Evolutionary conservation across 2,113 vertebrate genomes (phyloP).

Genomic region (Prunella fulvescens): DNA sequence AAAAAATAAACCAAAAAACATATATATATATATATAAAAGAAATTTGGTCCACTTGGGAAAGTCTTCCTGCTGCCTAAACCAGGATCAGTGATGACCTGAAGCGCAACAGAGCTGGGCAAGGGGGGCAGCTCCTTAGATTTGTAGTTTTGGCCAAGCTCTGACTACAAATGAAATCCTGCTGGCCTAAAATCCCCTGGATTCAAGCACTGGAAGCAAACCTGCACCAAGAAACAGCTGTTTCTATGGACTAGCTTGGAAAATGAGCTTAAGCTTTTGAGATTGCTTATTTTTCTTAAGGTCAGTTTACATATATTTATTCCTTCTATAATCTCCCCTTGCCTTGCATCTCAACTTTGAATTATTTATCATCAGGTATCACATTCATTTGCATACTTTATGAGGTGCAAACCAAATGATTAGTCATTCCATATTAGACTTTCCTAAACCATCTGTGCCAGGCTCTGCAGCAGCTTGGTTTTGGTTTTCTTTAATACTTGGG

Average conservation of each 20-base stretch:
- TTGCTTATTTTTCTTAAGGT: neutral
- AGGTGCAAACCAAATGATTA: slow-evolving; percentile 40
- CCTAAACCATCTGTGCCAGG: neutral
- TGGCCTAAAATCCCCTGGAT: neutral
- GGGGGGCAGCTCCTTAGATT: neutral
- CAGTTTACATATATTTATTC: neutral
- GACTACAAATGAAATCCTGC: neutral
- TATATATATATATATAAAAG: neutral
- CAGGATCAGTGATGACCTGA: neutral
- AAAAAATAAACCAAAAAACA: neutral
- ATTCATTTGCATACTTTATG: slow-evolving; percentile 54
- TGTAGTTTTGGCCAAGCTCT: neutral
- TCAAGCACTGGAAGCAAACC: neutral
- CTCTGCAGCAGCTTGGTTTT: neutral
- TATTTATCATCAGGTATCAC: slow-evolving; percentile 48
- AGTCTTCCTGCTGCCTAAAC: neutral
- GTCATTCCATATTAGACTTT: neutral
- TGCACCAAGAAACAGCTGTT: neutral
- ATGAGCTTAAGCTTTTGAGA: neutral
- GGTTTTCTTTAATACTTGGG: neutral
- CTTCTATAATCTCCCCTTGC: neutral
- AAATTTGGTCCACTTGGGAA: neutral
- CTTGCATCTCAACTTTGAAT: slow-evolving; percentile 9
- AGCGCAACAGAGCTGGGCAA: neutral
- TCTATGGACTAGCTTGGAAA: neutral